These are phyloP conservation scores for Cacatua alba DNA, from an alignment of 2,113 vertebrate species.

Conservation along the genomic window DNA sequence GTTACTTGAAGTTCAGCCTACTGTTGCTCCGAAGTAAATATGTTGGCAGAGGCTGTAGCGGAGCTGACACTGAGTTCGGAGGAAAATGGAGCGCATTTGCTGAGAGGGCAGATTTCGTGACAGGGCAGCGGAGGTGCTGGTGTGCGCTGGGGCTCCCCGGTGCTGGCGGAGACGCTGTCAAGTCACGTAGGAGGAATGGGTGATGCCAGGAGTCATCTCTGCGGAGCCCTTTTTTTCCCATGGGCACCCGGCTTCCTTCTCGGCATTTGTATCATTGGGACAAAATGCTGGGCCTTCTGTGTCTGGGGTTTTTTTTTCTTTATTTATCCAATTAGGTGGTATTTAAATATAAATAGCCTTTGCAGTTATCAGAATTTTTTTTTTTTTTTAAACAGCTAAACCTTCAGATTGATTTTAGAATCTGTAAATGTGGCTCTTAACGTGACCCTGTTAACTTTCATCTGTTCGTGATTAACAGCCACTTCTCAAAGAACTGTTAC, in stretches of 20 bases:
- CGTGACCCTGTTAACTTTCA: neutral
- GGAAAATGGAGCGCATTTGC: constrained; percentile 61
- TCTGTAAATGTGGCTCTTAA: neutral
- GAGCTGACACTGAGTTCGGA: constrained; percentile 45
- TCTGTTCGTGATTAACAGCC: neutral
- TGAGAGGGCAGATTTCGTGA: constrained; percentile 64
- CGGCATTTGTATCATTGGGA: neutral
- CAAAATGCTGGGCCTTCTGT: neutral
- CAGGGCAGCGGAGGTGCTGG: constrained; percentile 47
- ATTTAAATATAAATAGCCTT: neutral
- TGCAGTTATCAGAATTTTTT: neutral
- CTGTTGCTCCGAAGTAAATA: neutral
- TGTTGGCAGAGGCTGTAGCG: constrained; percentile 36
- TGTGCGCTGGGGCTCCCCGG: constrained; percentile 14
- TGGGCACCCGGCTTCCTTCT: neutral
- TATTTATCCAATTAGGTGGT: neutral
- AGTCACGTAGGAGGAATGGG: constrained; percentile 21
- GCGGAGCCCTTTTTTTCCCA: constrained; percentile 13
- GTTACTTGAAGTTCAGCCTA: neutral
- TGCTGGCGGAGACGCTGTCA: constrained; percentile 16
- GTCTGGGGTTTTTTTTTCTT: neutral
- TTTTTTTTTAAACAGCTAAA: neutral
- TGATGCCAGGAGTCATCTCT: constrained; percentile 18
- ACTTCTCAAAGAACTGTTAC: neutral
- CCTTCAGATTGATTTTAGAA: neutral